Evolutionary conservation across 2,888 invertebrate genomes (phyloP).

Genomic region (Euplagia quadripunctaria): DNA sequence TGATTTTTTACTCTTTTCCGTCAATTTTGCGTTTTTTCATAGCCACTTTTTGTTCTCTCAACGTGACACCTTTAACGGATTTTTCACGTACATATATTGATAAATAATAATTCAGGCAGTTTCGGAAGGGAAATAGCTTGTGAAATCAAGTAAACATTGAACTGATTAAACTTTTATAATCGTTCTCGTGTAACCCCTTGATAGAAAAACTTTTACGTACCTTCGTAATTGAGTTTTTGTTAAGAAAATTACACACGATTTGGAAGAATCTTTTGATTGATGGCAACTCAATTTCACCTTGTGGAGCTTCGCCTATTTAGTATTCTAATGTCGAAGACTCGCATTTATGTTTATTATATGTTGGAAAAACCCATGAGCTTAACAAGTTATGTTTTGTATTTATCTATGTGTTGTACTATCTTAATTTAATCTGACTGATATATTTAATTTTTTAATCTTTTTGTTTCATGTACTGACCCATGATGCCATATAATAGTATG

Average conservation of each 20-base stretch:
- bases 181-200: constrained; percentile 62
- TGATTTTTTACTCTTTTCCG: constrained; percentile 77
- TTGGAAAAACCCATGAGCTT: constrained; percentile 31
- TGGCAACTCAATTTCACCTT: constrained; percentile 36
- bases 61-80: constrained; percentile 73
- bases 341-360: constrained; percentile 25
- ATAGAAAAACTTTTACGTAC: constrained; percentile 65
- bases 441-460: constrained; percentile 66
- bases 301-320: constrained; percentile 49
- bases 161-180: constrained; percentile 65
- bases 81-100: constrained; percentile 60
- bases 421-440: constrained; percentile 51
- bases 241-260: constrained; percentile 53
- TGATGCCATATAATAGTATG: constrained; percentile 81
- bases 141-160: constrained; percentile 51
- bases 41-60: constrained; percentile 63
- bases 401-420: constrained; percentile 40
- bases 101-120: constrained; percentile 49
- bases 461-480: constrained; percentile 84
- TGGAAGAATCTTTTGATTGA: constrained; percentile 51
- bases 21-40: constrained; percentile 66
- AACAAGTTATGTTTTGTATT: constrained; percentile 30
- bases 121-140: constrained; percentile 23
- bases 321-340: constrained; percentile 39
- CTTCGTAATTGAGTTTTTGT: constrained; percentile 56